Base-by-base conservation (phyloP, 2,113 vertebrate species). In the Aptenodytes patagonicus region DNA sequence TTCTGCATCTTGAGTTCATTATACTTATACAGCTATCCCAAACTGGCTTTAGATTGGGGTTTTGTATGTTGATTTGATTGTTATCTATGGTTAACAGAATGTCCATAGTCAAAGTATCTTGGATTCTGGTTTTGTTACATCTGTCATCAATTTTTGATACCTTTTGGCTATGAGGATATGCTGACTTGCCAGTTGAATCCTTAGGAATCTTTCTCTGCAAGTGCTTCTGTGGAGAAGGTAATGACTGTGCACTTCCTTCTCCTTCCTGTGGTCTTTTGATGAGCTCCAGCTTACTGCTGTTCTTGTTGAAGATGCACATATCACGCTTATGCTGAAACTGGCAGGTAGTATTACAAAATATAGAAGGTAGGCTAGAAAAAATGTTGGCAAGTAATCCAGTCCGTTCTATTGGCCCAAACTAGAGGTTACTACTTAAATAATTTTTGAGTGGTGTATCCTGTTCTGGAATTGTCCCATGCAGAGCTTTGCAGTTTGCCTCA, bases 121-220 rank as follows among this genome's bases (percentile, higher is more conserved):
- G 44, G 24, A 49, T 76, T 86, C 58, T 95, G 68, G 58, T 83
- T 95, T 95, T 95, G 64, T 65, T 86, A 57, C 54, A 77, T 94
- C 61, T 95, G 52, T 65, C 83, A 55, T 52, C 2, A 5, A 77
- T 65, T 96, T 95, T 77, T 86, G 71, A 54, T 54, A 70, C 36
- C 54, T 87, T n/a, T 87, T 95, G 88, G 83, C 79, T 70, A 19
- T 26, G 17, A 58, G 34, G 40, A 25, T 70, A 36, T n/a, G n/a
- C 36, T 92, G 15, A 22, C 55, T 60, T 90, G 64, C 70, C 79
- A 70, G 49, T 2, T 42, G 83, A 95, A 69, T 69, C 54, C 51
- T 83, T 34, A 16, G 49, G 49, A 83, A 25, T 66, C 34, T 85
- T 49, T 42, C 22, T 86, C 29, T 93, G 55, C 38, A 85, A 64